Conservation (phyloP, 1,140 invertebrate genomes). For the Halictus rubicundus region DNA sequence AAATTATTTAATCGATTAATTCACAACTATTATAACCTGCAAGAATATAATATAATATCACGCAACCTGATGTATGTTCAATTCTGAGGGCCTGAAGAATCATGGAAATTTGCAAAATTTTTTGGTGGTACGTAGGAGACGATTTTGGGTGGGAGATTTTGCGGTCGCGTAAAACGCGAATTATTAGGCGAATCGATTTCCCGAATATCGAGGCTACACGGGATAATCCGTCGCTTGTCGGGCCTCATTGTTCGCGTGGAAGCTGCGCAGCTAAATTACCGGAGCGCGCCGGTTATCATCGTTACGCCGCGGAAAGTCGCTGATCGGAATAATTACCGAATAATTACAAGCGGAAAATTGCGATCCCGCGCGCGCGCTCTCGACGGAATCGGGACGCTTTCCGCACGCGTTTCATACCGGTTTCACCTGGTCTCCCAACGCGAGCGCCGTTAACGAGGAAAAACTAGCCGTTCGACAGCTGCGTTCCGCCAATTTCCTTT, state of each 20-base stretch:
- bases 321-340: constrained; percentile 34
- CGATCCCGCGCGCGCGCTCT: not conserved
- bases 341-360: constrained; percentile 38
- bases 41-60: no score
- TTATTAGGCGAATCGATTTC: constrained; percentile 27
- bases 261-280: constrained; percentile 11
- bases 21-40: no score
- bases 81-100: no score
- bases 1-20: no score
- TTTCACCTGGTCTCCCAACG: no score
- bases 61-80: no score
- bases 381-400: not conserved
- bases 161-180: not conserved
- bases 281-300: constrained; percentile 21
- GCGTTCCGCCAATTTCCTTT: constrained; percentile 9
- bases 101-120: no score
- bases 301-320: constrained; percentile 31
- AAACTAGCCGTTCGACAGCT: not conserved
- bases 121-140: no score
- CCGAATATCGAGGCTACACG: not conserved
- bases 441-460: constrained; percentile 8
- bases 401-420: no score
- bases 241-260: constrained; percentile 28
- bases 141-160: no score
- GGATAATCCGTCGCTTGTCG: not conserved